Conservation (phyloP, 2,797 vertebrate genomes). For the Premnoplex brunnescens region DNA sequence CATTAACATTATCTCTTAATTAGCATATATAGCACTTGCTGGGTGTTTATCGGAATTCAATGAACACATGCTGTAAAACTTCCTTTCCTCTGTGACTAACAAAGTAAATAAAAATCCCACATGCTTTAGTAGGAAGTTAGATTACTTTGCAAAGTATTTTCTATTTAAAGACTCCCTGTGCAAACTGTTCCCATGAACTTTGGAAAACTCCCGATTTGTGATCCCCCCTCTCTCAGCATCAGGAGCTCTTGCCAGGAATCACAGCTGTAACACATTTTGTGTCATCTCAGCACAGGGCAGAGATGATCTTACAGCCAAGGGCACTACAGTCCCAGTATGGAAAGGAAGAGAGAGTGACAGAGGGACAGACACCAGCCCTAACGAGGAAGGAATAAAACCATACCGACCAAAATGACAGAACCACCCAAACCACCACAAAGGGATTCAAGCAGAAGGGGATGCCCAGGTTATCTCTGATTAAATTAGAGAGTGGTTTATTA, state of each 20-base stretch:
- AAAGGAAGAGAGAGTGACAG: neutral
- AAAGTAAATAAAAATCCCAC: neutral
- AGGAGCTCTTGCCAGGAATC: neutral
- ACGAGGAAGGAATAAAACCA: neutral
- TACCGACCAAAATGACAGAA: neutral
- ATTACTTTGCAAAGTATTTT: neutral
- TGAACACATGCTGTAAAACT: neutral
- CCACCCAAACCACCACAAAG: neutral
- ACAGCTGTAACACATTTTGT: neutral
- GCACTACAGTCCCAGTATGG: neutral
- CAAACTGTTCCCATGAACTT: neutral
- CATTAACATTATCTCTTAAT: slow-evolving; percentile 35
- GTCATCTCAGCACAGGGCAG: neutral
- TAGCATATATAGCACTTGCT: slow-evolving; percentile 33
- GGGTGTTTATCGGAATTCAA: neutral
- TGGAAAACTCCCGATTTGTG: neutral
- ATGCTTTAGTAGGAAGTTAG: neutral
- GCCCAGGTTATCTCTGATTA: neutral
- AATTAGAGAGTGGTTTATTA: slow-evolving; percentile 9
- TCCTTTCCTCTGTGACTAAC: neutral
- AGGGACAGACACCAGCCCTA: neutral
- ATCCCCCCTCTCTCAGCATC: neutral
- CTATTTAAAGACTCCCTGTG: neutral
- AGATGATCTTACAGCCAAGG: neutral
- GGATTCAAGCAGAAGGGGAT: neutral